A percentile compares a stretch with the other conserved stretches of the same genome.
Evolutionary conservation across 2,113 vertebrate species (phyloP).

Genomic region (Motacilla alba): DNA sequence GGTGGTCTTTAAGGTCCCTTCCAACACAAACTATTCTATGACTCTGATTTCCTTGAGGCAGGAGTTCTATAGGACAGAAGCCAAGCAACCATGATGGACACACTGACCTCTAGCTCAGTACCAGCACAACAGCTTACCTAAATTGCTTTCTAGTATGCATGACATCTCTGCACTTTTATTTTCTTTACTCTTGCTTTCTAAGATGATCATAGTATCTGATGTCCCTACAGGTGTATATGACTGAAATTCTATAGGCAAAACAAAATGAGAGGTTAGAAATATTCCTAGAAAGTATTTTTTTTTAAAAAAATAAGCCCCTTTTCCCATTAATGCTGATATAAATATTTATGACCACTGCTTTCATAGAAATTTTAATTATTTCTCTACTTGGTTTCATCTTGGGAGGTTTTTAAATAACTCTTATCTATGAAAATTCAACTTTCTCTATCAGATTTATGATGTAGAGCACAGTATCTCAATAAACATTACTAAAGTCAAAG

Average conservation of each 20-base stretch:
- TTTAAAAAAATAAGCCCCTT: too few relatives aligned
- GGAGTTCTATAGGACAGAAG: neutral
- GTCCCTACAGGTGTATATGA: neutral
- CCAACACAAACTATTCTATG: neutral
- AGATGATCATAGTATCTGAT: neutral
- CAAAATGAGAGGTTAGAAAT: neutral
- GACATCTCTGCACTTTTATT: neutral
- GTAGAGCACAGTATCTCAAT: neutral
- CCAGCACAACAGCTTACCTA: neutral
- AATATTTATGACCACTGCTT: neutral
- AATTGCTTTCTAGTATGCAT: rapidly evolving
- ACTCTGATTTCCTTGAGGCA: neutral
- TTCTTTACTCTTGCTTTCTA: neutral
- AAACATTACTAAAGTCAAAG: neutral
- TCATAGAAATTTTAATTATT: neutral
- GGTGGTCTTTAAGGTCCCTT: neutral
- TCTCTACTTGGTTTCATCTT: neutral
- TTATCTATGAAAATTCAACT: neutral
- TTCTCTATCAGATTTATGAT: neutral
- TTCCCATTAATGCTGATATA: neutral
- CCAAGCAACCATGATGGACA: neutral
- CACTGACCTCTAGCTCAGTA: too few relatives aligned
- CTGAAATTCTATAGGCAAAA: neutral
- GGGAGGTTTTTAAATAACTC: neutral
- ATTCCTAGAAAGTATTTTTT: neutral